Evolutionary conservation across 2,888 invertebrate genomes (phyloP).

Genomic region (Lepetodrilus schrolli): DNA sequence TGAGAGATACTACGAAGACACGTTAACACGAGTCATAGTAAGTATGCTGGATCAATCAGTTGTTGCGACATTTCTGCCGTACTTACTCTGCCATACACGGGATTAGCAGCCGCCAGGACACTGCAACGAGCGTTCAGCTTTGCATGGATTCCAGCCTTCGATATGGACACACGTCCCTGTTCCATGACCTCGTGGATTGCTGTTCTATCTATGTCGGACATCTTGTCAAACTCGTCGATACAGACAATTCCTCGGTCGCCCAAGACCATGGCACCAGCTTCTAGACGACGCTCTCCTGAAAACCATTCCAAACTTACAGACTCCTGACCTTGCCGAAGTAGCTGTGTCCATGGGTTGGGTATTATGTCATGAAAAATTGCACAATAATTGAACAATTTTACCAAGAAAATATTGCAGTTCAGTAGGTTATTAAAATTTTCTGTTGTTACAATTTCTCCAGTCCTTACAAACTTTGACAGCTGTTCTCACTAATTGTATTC

Average conservation of each 20-base stretch:
- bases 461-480: too few species aligned
- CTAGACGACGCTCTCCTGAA: constrained; percentile 81
- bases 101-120: constrained; percentile 99
- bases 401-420: too few species aligned
- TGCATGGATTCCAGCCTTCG: constrained; percentile 98
- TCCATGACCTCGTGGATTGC: constrained; percentile 99
- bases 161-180: constrained; percentile 95
- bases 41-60: neutral
- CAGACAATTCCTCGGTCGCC: constrained; percentile 99
- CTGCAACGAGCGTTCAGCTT: constrained; percentile 97
- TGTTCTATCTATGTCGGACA: constrained; percentile 98
- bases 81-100: constrained; percentile 93
- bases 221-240: constrained; percentile 96
- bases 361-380: too few species aligned
- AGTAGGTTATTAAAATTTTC: too few species aligned
- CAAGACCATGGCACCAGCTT: constrained; percentile 99
- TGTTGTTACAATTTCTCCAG: too few species aligned
- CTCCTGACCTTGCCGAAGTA: too few species aligned
- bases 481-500: too few species aligned
- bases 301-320: too few species aligned
- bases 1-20: too few species aligned
- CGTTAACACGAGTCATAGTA: too few species aligned
- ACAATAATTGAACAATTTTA: too few species aligned
- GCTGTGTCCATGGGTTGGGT: too few species aligned
- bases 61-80: neutral